phyloP scores from a whole-genome alignment of 2,113 vertebrate species.

The Nibea coibor region DNA sequence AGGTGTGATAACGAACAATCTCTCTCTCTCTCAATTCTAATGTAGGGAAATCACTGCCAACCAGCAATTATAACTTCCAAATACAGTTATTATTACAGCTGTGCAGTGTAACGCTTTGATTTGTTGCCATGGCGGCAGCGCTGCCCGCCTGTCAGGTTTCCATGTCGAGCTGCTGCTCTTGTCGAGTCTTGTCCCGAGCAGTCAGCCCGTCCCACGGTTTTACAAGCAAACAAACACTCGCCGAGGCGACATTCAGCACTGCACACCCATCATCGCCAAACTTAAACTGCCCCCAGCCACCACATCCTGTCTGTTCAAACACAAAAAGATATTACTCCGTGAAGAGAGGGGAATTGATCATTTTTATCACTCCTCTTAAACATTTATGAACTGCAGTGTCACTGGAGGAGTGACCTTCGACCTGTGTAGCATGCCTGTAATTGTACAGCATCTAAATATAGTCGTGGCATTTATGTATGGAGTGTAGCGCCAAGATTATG shows the following conservation, averaged over 20 bases:
- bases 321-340: not conserved
- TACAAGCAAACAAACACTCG: conserved; percentile 21
- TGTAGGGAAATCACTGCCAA: not conserved
- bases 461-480: conserved; percentile 12
- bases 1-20: not conserved
- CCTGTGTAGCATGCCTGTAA: conserved; percentile 3
- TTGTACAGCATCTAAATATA: conserved; percentile 45
- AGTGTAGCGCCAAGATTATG: not conserved
- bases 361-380: conserved; percentile 10
- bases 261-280: conserved; percentile 20
- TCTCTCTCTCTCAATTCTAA: not conserved
- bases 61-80: conserved; percentile 6
- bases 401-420: conserved; percentile 35
- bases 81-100: conserved; percentile 1
- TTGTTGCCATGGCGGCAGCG: conserved; percentile 2
- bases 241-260: not conserved
- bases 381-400: conserved; percentile 12
- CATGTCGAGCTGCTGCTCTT: conserved; percentile 35
- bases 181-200: conserved; percentile 71
- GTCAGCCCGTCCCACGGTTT: conserved; percentile 20
- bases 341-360: not conserved
- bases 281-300: not conserved
- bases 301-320: not conserved
- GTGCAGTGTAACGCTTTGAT: conserved; percentile 18
- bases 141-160: conserved; percentile 11